These are phyloP conservation scores for Chelmon rostratus DNA, from an alignment of 2,797 vertebrate genomes.

Conservation along the genomic window DNA sequence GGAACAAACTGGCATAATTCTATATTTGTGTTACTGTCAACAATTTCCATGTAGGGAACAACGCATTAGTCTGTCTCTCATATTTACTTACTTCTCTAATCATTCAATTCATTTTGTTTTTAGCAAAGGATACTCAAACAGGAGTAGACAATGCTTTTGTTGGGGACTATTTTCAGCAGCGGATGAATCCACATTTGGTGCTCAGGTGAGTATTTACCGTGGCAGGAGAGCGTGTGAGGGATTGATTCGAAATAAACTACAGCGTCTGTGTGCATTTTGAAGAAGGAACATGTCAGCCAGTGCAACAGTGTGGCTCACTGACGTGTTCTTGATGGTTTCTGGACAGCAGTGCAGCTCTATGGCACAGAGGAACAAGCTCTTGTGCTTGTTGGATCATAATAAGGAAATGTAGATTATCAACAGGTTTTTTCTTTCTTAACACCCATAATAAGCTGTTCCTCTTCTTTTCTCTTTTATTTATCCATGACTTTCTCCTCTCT, in stretches of 20 bases:
- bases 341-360: not conserved
- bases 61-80: not conserved
- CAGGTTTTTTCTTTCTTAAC: not conserved
- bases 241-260: not conserved
- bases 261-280: not conserved
- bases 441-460: not conserved
- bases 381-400: not conserved
- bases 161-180: not conserved
- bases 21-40: not conserved
- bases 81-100: too few species aligned
- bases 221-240: too few species aligned
- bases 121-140: too few species aligned
- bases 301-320: too few species aligned
- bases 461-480: not conserved
- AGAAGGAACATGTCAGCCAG: too few species aligned
- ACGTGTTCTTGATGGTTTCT: not conserved
- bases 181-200: conserved; percentile 9
- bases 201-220: too few species aligned
- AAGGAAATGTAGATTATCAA: not conserved
- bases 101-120: too few species aligned
- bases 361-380: not conserved
- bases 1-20: not conserved
- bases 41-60: not conserved
- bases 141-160: not conserved
- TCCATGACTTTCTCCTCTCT: not conserved